Base-by-base conservation (phyloP, 2,888 invertebrate species). In the Andrena chrysosceles region DNA sequence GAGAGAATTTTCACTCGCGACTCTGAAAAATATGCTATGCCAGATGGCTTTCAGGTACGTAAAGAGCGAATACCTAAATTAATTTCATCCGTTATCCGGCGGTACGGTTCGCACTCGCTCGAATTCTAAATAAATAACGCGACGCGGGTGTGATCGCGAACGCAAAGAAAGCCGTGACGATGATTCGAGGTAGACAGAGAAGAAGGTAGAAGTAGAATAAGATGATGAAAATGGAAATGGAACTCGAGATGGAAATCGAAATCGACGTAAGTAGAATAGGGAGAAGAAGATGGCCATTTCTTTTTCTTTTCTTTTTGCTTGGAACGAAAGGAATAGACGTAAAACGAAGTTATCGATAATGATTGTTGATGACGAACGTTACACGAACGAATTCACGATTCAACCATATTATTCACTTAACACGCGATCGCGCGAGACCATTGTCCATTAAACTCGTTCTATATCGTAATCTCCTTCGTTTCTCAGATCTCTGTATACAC, bases 331-430 rank as follows among this genome's bases (percentile, higher is more conserved):
- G 62, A 81, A 83, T 52, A 73, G 54, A 72, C 26, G 69, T 54
- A 42, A 84, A 87, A 74, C 68, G 67, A 74, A 71, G 68, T 66
- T 64, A 67, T 76, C 70, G 52, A 63, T 68, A 79, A 81, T 63
- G 60, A 83, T 76, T 70, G 72, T n/a, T 54, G 74, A 67, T 71
- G 79, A 82, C 83, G 76, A 87, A 83, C 79, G 78, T 85, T 85
- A 83, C 72, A 84, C 84, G 84, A 88, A 87, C 86, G 77, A 89
- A 91, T 91, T 93, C 93, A 93, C 93, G 93, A 93, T 93, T 92
- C 93, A 93, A 93, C 92, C 93, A 93, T 92, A 92, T 87, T 80
- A 75, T 74, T 68, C 67, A 66, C 49, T 78, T 80, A 81, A 77
- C 74, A 64, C 82, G 89, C 85, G 72, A 77, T 74, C 73, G 68